Base-by-base conservation (phyloP, 2,113 vertebrate species). In the Aegotheles bennettii region DNA sequence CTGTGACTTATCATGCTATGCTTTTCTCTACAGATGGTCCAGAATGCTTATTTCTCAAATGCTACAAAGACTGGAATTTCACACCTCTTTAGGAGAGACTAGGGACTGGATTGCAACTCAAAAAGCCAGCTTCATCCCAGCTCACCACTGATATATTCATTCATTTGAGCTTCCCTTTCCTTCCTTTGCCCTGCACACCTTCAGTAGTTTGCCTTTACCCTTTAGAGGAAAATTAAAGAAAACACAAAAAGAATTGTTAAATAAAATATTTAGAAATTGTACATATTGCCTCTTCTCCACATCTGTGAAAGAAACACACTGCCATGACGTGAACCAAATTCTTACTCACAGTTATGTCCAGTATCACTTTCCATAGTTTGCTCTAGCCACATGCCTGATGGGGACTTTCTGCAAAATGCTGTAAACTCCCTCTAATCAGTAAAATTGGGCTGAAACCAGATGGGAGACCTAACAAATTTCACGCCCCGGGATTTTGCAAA, bases 241-340 rank as follows among this genome's bases (percentile, higher is more conserved):
- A 60, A 36, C 4, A 38, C 7, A 5, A 19, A 38, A 24, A 17
- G 2, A 12, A 8, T 17, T 64, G 63, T 18, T 10, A 18, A 86
- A 50, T 10, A 4, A 60, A 24, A 24, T 3, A 35, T 5, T 59
- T 18, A 47, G 15, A 17, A 59, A n/a, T 12, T 2, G 29, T 1
- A 6, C 9, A 1, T 10, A 19, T 7, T 59, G 26, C 26, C 35
- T 26, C 20, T 31, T 45, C 33, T 14, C 15, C 23, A 5, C 16
- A 0, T 1, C n/a, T 43, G 26, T 38, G 63, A 2, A 12, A 35
- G 16, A 8, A 60, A 16, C 9, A 23, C 50, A 0, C 1, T 35
- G 47, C 60, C 2, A 0, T 0, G 11, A 4, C 1, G 10, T 0
- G 33, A 84, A 11, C 6, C 3, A 5, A 69, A 2, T 6, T 25